A percentile compares a stretch with the other conserved stretches of the same genome.
Evolutionary conservation across 2,888 invertebrate genomes (phyloP).

Genomic region (Ethmia dodecea): DNA sequence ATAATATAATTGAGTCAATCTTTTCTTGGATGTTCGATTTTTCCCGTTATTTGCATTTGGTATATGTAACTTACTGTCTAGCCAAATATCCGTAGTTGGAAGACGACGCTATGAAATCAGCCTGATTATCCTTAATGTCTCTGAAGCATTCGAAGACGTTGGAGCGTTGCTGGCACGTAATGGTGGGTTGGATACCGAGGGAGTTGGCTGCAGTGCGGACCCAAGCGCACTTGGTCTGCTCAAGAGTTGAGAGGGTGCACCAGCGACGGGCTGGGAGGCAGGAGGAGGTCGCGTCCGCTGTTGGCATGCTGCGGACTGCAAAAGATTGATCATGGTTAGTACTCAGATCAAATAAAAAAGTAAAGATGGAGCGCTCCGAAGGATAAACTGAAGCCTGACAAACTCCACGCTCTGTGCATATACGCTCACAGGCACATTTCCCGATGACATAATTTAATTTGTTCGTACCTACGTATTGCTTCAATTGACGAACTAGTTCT

Average conservation of each 20-base stretch:
- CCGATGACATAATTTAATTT: too few relatives aligned
- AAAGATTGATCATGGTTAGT: neutral
- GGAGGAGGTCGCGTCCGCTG: constrained; percentile 31
- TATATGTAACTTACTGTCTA: constrained; percentile 73
- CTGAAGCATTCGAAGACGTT: constrained; percentile 73
- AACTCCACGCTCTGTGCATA: too few relatives aligned
- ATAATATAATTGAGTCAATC: too few relatives aligned
- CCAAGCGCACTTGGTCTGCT: constrained; percentile 80
- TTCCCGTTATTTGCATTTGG: too few relatives aligned
- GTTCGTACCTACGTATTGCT: too few relatives aligned
- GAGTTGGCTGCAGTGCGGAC: constrained; percentile 70
- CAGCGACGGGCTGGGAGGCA: constrained; percentile 70
- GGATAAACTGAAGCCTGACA: too few relatives aligned
- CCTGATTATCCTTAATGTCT: constrained; percentile 61
- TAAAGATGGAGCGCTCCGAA: too few relatives aligned
- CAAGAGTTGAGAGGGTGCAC: constrained; percentile 76
- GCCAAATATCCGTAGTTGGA: constrained; percentile 81
- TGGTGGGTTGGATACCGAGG: constrained; percentile 77
- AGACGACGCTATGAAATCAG: constrained; percentile 79
- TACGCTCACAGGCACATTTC: too few relatives aligned
- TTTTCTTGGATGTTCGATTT: too few relatives aligned
- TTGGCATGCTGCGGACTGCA: constrained; percentile 46
- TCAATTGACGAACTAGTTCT: too few relatives aligned
- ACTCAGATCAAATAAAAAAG: too few relatives aligned
- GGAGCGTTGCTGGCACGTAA: constrained; percentile 67